Evolutionary conservation across 2,113 vertebrate genomes (phyloP).

Genomic region (Naja naja): DNA sequence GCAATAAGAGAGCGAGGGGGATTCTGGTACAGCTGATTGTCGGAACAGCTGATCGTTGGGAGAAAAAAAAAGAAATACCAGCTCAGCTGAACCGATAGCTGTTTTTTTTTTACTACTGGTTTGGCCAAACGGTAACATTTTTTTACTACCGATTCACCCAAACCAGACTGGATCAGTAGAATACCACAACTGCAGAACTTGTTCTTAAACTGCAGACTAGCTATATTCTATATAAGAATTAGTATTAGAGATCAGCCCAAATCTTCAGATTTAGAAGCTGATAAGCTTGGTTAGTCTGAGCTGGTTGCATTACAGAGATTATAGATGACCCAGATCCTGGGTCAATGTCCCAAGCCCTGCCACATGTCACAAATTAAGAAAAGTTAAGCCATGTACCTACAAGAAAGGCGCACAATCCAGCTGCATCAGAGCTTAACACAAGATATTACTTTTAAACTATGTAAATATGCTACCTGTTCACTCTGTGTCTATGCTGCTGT

Average conservation of each 20-base stretch:
- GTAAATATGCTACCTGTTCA: background rate
- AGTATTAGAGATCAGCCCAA: background rate
- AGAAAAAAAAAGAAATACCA: too few species aligned
- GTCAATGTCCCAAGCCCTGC: background rate
- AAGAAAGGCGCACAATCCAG: background rate
- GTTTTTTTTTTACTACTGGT: too few species aligned
- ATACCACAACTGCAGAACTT: background rate
- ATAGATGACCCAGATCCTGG: background rate
- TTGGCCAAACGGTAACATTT: too few species aligned
- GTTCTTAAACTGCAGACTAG: background rate
- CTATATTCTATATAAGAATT: background rate
- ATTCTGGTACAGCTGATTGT: too few species aligned
- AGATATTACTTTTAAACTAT: background rate
- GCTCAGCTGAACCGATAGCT: too few species aligned
- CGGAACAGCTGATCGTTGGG: too few species aligned
- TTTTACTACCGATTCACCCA: too few species aligned
- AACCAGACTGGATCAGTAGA: too few species aligned
- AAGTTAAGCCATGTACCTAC: background rate
- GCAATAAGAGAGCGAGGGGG: too few species aligned
- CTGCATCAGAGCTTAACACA: background rate
- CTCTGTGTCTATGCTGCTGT: background rate
- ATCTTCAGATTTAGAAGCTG: background rate
- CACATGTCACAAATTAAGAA: background rate
- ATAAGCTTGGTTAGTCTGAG: background rate
- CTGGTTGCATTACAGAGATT: background rate